A percentile compares a stretch with the other conserved stretches of the same genome.
phyloP scores from a whole-genome alignment of 2,113 vertebrate genomes.

The Nerophis ophidion region DNA sequence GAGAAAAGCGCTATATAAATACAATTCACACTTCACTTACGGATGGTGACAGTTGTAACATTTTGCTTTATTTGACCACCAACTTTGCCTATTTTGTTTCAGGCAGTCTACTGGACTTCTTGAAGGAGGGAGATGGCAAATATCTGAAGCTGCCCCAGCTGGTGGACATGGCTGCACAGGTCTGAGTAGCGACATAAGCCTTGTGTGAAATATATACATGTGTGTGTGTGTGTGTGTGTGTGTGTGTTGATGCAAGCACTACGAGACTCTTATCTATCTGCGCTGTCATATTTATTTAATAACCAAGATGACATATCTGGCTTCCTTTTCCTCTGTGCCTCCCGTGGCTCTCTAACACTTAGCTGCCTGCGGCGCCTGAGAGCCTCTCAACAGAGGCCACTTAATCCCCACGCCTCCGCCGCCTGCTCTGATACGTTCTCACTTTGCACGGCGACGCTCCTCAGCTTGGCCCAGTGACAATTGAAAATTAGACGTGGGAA shows the following conservation, averaged over 20 bases:
- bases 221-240: not conserved
- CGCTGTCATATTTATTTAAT: slow-evolving; percentile 49
- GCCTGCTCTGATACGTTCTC: slow-evolving; percentile 49
- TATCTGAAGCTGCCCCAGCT: slow-evolving; percentile 94
- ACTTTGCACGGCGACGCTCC: slow-evolving; percentile 34
- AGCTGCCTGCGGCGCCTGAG: slow-evolving; percentile 58
- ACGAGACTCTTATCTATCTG: slow-evolving; percentile 28
- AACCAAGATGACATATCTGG: slow-evolving; percentile 20
- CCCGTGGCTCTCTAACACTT: slow-evolving; percentile 30
- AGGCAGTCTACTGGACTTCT: slow-evolving; percentile 95
- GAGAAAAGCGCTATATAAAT: too few relatives aligned
- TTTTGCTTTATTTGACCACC: slow-evolving; percentile 3
- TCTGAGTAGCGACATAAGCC: slow-evolving; percentile 5
- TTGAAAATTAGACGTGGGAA: slow-evolving; percentile 13
- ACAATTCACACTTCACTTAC: too few relatives aligned
- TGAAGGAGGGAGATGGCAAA: slow-evolving; percentile 95
- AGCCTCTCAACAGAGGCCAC: slow-evolving; percentile 51
- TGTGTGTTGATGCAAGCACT: not conserved
- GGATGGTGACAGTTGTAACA: not conserved
- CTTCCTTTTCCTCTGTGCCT: slow-evolving; percentile 1
- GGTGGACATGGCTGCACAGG: slow-evolving; percentile 98
- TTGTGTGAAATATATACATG: not conserved
- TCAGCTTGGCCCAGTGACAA: slow-evolving; percentile 17
- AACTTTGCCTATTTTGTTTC: slow-evolving; percentile 1
- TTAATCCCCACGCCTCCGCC: slow-evolving; percentile 36